A percentile compares a stretch with the other conserved stretches of the same genome.
Evolutionary conservation across 2,888 invertebrate genomes (phyloP).

Genomic region (Lycaena phlaeas): DNA sequence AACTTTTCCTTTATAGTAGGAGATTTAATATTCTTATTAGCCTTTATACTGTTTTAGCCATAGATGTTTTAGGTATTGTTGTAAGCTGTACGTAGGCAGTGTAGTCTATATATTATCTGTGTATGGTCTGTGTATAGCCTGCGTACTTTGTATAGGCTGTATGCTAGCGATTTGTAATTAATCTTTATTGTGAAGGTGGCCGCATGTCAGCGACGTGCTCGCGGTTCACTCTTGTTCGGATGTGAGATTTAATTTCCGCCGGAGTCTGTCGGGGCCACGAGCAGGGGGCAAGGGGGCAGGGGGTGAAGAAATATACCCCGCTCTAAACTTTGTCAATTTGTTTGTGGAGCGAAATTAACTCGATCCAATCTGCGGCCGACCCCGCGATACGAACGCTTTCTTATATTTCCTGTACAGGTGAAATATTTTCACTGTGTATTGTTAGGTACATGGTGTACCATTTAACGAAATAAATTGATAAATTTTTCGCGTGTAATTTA

Average conservation of each 20-base stretch:
- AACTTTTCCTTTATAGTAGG: no score
- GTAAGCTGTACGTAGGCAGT: no score
- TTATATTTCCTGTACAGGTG: conserved; percentile 43
- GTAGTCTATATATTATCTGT: no score
- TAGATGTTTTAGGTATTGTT: no score
- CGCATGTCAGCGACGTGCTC: conserved; percentile 41
- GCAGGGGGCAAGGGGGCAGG: conserved; percentile 29
- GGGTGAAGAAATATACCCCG: conserved; percentile 70
- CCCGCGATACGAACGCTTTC: conserved; percentile 47
- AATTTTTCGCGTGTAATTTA: no score
- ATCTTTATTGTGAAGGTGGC: conserved; percentile 35
- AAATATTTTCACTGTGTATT: conserved; percentile 16
- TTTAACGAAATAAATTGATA: no score
- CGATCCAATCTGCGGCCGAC: conserved; percentile 67
- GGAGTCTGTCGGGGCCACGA: conserved; percentile 59
- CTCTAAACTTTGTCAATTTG: conserved; percentile 74
- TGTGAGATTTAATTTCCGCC: conserved; percentile 74
- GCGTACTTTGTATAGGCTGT: no score
- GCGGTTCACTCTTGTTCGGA: conserved; percentile 65
- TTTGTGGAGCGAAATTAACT: conserved; percentile 73
- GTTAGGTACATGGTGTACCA: no score
- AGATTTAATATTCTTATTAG: no score
- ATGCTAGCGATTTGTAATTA: no score
- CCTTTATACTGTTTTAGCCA: no score
- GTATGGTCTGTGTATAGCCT: no score